Percentiles rank a stretch among this genome's conserved stretches.
These are phyloP conservation scores for Hydrozoanthus tunicans DNA, from an alignment of 64 coral and sea anemone genomes.

Conservation along the genomic window DNA sequence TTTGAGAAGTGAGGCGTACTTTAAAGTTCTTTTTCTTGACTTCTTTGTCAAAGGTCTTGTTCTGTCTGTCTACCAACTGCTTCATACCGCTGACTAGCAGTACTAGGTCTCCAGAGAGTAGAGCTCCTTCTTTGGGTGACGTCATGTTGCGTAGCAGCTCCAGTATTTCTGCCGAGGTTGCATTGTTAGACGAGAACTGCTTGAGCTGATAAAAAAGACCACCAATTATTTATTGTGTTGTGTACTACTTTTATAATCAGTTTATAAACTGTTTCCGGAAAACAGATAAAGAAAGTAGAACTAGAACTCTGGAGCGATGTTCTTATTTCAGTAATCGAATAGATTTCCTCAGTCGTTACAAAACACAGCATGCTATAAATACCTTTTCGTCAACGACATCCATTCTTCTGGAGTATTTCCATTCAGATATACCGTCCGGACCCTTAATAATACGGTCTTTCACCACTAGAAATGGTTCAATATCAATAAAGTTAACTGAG, in stretches of 20 bases:
- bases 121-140: neutral
- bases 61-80: slow-evolving; percentile 21
- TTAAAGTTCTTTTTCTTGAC: slow-evolving; percentile 34
- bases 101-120: slow-evolving; percentile 38
- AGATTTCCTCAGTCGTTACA: neutral
- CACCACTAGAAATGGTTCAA: neutral
- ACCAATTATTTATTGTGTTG: neutral
- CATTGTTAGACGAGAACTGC: slow-evolving; percentile 11
- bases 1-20: neutral
- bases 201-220: slow-evolving; percentile 15
- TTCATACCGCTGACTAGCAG: slow-evolving; percentile 28
- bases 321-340: neutral
- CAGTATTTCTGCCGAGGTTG: slow-evolving; percentile 21
- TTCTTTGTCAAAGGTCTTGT: neutral
- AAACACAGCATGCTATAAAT: neutral
- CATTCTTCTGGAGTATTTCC: slow-evolving; percentile 46
- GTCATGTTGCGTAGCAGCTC: slow-evolving; percentile 16
- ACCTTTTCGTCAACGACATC: slow-evolving; percentile 50
- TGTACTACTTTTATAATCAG: neutral
- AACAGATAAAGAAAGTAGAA: too few species aligned
- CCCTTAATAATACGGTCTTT: slow-evolving; percentile 31
- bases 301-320: too few species aligned
- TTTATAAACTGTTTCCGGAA: too few species aligned
- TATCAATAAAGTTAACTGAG: neutral
- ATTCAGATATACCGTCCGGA: slow-evolving; percentile 27